phyloP scores from a whole-genome alignment of 2,113 vertebrate species.

The Trogon surrucura region DNA sequence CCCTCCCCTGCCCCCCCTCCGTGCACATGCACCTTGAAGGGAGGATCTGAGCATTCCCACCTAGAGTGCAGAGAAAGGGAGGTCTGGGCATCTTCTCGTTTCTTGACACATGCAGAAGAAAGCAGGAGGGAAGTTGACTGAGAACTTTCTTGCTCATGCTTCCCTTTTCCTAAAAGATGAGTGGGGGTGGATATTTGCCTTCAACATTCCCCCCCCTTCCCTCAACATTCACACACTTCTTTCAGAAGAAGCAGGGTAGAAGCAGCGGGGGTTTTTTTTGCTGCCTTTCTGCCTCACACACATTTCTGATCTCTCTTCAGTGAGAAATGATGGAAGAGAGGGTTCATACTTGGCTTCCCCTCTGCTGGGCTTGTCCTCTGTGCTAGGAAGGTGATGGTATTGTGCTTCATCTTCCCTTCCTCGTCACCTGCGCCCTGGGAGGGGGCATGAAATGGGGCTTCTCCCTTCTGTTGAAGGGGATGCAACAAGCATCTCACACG shows the following conservation, averaged over 20 bases:
- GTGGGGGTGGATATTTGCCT: neutral
- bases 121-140: neutral
- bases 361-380: neutral
- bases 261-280: neutral
- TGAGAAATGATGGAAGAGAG: neutral
- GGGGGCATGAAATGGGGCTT: neutral
- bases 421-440: neutral
- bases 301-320: neutral
- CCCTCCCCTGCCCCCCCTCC: accelerated
- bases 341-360: neutral
- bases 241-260: neutral
- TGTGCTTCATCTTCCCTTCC: neutral
- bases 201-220: accelerated
- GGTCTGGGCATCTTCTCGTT: neutral
- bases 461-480: neutral
- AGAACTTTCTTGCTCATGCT: neutral
- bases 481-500: neutral
- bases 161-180: neutral
- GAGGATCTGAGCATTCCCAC: neutral
- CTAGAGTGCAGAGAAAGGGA: neutral
- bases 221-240: neutral
- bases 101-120: neutral
- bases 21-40: neutral
- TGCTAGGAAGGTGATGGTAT: accelerated
- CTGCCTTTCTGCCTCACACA: accelerated